Conservation (phyloP, 2,113 vertebrate genomes). For the Caretta caretta region DNA sequence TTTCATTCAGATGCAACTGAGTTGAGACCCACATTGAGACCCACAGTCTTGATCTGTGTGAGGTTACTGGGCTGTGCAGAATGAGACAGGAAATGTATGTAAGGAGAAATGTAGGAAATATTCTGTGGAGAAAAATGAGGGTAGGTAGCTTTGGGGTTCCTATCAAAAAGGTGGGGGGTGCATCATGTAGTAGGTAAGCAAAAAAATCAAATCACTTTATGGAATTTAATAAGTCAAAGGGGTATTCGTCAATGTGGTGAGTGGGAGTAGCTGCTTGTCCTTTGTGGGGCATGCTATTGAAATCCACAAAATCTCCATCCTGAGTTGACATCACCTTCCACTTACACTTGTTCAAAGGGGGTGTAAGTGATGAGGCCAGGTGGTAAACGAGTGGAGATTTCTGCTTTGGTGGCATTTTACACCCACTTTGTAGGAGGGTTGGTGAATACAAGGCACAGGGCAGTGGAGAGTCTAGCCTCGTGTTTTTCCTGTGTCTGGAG, state of each 20-base stretch:
- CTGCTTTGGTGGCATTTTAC: neutral
- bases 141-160: conserved; percentile 20
- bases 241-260: conserved; percentile 10
- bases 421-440: neutral
- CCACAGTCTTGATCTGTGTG: conserved; percentile 30
- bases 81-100: neutral
- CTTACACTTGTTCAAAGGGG: neutral
- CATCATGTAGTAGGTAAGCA: neutral
- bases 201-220: conserved; percentile 6
- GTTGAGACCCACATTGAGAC: neutral
- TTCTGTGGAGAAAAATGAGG: neutral
- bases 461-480: neutral
- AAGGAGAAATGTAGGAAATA: conserved; percentile 42
- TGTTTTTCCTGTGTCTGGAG: neutral
- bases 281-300: neutral
- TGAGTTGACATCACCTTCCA: neutral
- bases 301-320: neutral
- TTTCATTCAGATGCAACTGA: neutral
- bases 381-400: neutral
- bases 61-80: conserved; percentile 19
- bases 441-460: neutral
- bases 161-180: conserved; percentile 1
- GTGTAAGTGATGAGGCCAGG: neutral
- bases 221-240: conserved; percentile 37
- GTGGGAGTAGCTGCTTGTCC: conserved; percentile 21